Base-by-base conservation (phyloP, 2,113 vertebrate species). In the Ictalurus punctatus region DNA sequence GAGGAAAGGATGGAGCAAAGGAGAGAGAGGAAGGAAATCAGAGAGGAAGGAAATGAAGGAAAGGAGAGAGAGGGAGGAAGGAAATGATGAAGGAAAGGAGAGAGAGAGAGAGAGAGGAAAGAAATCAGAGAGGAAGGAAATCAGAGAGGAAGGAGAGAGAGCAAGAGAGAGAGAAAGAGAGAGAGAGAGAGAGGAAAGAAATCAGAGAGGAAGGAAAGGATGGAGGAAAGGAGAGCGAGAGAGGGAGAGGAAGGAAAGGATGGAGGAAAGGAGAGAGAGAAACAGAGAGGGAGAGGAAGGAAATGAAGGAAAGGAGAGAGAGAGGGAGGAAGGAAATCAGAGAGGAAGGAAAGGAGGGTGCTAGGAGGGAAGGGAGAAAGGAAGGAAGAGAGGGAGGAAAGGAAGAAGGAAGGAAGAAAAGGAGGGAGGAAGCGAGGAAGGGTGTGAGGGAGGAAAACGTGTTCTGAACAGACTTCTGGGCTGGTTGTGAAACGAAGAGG, bases 31-130 rank as follows among this genome's bases (percentile, higher is more conserved):
- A 25, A 23, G 37, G 3, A 21, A 23, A 76, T 1, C 12, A 23
- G 1, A 5, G 9, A 16, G 74, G 4, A 2, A 23, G 4, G 1
- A 12, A 48, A 19, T 19, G 1, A 0, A n/a, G 1, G 6, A 7
- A n/a, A n/a, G 13, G 25, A 25, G 34, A 14, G 23, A 21, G 21
- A 3, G 16, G 3, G 21, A 19, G 7, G 17, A 34, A 73, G 17
- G 14, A 4, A 37, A 1, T 0, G 34, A 37, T 34, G 17, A 0
- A 23, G 71, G 7, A 74, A 37, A 3, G 30, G 13, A 37, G 30
- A 7, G n/a, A 69, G n/a, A 0, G 6, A 69, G 21, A 10, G 14
- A 5, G 10, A 2, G 1, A 13, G 25, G 14, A 44, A 7, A 7
- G 44, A 48, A 5, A 40, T 40, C 2, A 5, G 44, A 48, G 44